These are phyloP conservation scores for Matsumyia berberina DNA, from an alignment of 2,888 invertebrate species.

Conservation along the genomic window DNA sequence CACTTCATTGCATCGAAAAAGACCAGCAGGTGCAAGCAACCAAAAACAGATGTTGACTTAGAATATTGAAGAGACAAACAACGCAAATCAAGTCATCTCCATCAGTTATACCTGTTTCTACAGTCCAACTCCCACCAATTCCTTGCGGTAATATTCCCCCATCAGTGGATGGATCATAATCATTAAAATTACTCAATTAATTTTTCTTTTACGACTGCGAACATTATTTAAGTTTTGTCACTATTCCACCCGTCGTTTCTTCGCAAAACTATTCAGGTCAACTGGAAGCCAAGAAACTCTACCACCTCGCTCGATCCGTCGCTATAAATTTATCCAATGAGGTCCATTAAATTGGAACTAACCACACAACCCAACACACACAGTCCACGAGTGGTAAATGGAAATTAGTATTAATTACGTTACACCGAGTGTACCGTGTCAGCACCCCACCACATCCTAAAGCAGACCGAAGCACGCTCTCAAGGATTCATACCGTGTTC, in stretches of 20 bases:
- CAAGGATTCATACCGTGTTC: constrained; percentile 43
- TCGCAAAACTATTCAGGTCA: constrained; percentile 47
- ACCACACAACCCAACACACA: constrained; percentile 17
- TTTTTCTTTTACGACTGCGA: constrained; percentile 37
- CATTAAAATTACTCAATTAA: constrained; percentile 58
- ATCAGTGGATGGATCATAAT: constrained; percentile 38
- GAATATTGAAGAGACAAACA: too few species aligned
- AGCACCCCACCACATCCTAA: constrained; percentile 25
- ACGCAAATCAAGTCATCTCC: too few species aligned
- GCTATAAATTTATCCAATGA: constrained; percentile 54
- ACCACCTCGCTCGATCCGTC: constrained; percentile 32
- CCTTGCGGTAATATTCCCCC: constrained; percentile 4
- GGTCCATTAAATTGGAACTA: constrained; percentile 42
- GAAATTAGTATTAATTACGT: constrained; percentile 68
- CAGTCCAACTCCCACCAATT: too few species aligned
- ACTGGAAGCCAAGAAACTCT: constrained; percentile 2
- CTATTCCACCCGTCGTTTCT: constrained; percentile 46
- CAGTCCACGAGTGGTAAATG: constrained; percentile 39
- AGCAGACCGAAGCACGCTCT: constrained; percentile 22
- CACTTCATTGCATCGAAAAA: too few species aligned
- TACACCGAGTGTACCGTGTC: constrained; percentile 49
- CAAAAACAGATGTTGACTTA: too few species aligned
- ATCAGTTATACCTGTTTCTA: too few species aligned
- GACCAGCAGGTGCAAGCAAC: too few species aligned
- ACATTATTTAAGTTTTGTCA: constrained; percentile 56